Evolutionary conservation across 37 sponge, comb jelly and placozoan species (phyloP), one percentile per base, ranked within the genome.

Genomic region (Spongilla lacustris): DNA sequence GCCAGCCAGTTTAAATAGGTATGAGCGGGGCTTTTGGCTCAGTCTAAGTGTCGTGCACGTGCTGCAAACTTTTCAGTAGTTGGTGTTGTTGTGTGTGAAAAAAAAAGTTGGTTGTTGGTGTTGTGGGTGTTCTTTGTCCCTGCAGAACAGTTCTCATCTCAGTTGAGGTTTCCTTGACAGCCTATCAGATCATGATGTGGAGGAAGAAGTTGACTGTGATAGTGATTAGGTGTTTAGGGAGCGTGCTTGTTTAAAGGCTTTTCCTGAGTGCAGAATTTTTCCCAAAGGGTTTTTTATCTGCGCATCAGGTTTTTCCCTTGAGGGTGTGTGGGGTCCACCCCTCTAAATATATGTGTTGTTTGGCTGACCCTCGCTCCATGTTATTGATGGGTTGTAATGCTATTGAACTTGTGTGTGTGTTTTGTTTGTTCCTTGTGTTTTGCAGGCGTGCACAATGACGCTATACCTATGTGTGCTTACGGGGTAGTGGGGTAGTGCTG

Each of bases 41-140:
- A 58, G 58, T 58, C 58, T 58, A 58, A 58, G 58, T 58, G 58
- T 58, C 58, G 58, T 58, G 58, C 58, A 58, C 58, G 58, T 58
- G 58, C 58, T 58, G 58, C 58, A 58, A 58, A 58, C 58, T 58
- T 58, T 58, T 58, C 46, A 46, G 46, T 46, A 46, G 46, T 46
- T 58, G 58, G 12, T 58, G 58, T 6, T 58, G 58, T 58, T 58
- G 58, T 58, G 58, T 58, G 58, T 58, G 58, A n/a, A n/a, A n/a
- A 10, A 10, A 4, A 10, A 10, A 10, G 46, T 46, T 46, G 46
- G 4, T 46, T 46, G 46, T 46, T 46, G 46, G 46, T 46, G 46
- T 46, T 46, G 46, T 46, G 46, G 46, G 46, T 46, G 46, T 46
- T 46, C 8, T 46, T 46, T 46, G 46, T 46, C 46, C 46, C 46